A percentile compares a stretch with the other conserved stretches of the same genome.
Conservation (phyloP, 1,140 invertebrate genomes). For the Plodia interpunctella region DNA sequence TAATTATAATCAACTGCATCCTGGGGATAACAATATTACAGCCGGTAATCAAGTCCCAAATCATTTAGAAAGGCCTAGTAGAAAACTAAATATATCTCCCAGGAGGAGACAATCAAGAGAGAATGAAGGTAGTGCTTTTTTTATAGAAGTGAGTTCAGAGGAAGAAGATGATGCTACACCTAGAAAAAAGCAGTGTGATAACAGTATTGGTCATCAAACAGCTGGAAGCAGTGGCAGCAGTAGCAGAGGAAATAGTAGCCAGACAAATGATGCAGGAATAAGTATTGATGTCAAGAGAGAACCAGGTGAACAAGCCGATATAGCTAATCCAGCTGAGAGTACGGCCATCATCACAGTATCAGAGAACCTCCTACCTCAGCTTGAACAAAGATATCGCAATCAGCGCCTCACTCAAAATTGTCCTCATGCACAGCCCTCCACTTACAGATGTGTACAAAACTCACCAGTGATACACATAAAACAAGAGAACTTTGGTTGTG, state of each 20-base stretch:
- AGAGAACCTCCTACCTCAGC: background rate
- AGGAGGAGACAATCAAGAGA: slow-evolving; percentile 59
- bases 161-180: slow-evolving; percentile 63
- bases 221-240: background rate
- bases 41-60: slow-evolving; percentile 22
- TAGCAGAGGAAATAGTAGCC: background rate
- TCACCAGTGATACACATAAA: slow-evolving; percentile 28
- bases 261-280: slow-evolving; percentile 22
- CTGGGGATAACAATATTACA: slow-evolving; percentile 13
- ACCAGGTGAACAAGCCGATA: slow-evolving; percentile 30
- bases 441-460: slow-evolving; percentile 16
- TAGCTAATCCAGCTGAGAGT: slow-evolving; percentile 17
- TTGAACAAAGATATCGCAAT: slow-evolving; percentile 12
- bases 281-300: slow-evolving; percentile 53
- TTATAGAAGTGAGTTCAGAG: slow-evolving; percentile 72
- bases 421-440: background rate
- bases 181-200: slow-evolving; percentile 50
- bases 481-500: slow-evolving; percentile 28
- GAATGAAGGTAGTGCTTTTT: slow-evolving; percentile 41
- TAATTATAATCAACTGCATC: slow-evolving; percentile 26
- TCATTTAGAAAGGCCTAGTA: slow-evolving; percentile 57
- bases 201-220: slow-evolving; percentile 23
- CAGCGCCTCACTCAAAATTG: background rate
- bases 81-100: slow-evolving; percentile 65
- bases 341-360: too few species aligned